Evolutionary conservation across 2,113 vertebrate genomes (phyloP).

Genomic region (Anhinga anhinga): DNA sequence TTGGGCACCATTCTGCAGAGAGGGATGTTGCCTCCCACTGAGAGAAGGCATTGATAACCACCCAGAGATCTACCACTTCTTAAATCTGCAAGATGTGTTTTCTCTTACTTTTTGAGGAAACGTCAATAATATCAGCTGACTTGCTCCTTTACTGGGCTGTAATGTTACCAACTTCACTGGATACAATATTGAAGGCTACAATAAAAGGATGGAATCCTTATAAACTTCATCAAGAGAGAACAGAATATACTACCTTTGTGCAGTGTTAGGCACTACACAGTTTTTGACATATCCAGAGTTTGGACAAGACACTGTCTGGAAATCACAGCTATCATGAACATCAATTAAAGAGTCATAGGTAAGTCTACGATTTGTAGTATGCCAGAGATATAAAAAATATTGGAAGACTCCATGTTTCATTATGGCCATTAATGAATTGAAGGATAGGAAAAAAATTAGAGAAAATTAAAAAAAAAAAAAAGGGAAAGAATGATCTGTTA

Average conservation of each 20-base stretch:
- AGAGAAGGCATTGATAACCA: not conserved
- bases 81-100: not conserved
- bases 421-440: not conserved
- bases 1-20: not conserved
- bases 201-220: not conserved
- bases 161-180: not conserved
- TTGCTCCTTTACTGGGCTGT: not conserved
- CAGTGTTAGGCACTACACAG: not conserved
- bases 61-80: not conserved
- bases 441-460: rapidly evolving
- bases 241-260: not conserved
- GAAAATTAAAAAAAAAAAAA: rapidly evolving
- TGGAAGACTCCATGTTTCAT: not conserved
- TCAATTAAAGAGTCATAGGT: not conserved
- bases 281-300: not conserved
- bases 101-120: not conserved
- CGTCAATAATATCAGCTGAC: not conserved
- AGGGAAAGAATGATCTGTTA: not conserved
- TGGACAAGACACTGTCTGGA: not conserved
- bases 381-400: not conserved
- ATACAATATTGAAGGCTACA: not conserved
- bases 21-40: not conserved
- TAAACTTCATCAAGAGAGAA: not conserved
- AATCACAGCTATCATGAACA: not conserved
- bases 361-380: not conserved